These are phyloP conservation scores for Nothura maculosa DNA, from an alignment of 2,797 vertebrate genomes.

Conservation along the genomic window DNA sequence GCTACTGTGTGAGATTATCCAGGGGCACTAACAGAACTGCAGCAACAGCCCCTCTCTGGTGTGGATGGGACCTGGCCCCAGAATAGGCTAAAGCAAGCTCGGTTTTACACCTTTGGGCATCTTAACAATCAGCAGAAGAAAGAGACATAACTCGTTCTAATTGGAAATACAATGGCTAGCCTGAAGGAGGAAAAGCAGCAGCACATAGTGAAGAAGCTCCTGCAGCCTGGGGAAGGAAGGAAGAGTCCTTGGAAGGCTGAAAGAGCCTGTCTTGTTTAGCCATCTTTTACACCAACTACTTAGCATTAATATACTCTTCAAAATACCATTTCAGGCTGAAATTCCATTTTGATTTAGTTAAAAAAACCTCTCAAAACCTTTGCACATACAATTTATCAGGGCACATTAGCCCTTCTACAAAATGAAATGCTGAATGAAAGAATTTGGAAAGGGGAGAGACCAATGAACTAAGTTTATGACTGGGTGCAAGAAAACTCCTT, in stretches of 20 bases:
- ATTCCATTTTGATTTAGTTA: not conserved
- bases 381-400: slow-evolving; percentile 11
- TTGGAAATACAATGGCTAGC: not conserved
- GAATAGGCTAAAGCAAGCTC: not conserved
- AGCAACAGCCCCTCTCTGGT: not conserved
- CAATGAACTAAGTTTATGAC: not conserved
- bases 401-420: slow-evolving; percentile 5
- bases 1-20: not conserved
- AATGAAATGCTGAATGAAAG: not conserved
- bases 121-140: slow-evolving; percentile 1
- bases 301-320: not conserved
- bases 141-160: not conserved
- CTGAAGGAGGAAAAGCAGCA: not conserved
- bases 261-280: not conserved
- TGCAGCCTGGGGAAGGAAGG: not conserved
- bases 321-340: slow-evolving; percentile 1
- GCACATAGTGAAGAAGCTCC: not conserved
- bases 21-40: not conserved
- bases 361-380: slow-evolving; percentile 18
- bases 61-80: not conserved
- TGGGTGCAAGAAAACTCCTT: slow-evolving; percentile 23
- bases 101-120: not conserved
- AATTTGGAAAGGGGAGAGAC: not conserved
- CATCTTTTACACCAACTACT: not conserved
- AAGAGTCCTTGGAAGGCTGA: not conserved